Base-by-base conservation (phyloP, 2,113 vertebrate genomes). In the Aptenodytes forsteri region DNA sequence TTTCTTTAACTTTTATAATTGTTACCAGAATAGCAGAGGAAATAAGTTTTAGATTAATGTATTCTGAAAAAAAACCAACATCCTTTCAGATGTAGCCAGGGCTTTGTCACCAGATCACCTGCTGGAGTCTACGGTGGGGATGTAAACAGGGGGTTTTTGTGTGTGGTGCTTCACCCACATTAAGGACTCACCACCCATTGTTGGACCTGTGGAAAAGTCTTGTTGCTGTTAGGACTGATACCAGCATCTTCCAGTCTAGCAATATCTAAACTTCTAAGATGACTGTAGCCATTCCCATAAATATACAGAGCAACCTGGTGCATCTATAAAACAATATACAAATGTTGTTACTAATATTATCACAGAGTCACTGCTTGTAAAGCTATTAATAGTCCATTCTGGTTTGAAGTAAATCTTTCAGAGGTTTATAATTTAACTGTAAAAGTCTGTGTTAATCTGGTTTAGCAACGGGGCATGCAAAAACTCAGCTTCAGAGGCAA, bases 131-230 rank as follows among this genome's bases (percentile, higher is more conserved):
- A 3, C 0, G 7, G 44, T 27, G 32, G 32, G 44, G 36, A 42
- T 20, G 26, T 6, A n/a, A 58, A 49, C 0, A 30, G 2, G 4
- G 22, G 0, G 1, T 47, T 47, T 30, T 30, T 59, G 10, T 2
- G 9, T 5, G 6, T 26, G 8, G 13, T 52, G 14, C 12, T 76
- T 65, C 36, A 64, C 15, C 11, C 27, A 42, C 17, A 2, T 4
- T 2, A 50, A 46, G 77, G 36, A 59, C 65, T 65, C 23, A 3
- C 18, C 29, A 40, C 27, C 8, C 18, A 0, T 8, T 18, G 15
- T 7, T 6, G 17, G 22, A 83, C 34, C 50, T n/a, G 17, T 3
- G 29, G 76, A 44, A 87, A 90, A 62, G 14, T 38, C 89, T 30
- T 7, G 2, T 2, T 70, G 30, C 34, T 6, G 1, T 23, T 7